Evolutionary conservation across 2,113 vertebrate species (phyloP), one percentile per base, ranked within the genome.

Genomic region (Paradoxurus hermaphroditus): DNA sequence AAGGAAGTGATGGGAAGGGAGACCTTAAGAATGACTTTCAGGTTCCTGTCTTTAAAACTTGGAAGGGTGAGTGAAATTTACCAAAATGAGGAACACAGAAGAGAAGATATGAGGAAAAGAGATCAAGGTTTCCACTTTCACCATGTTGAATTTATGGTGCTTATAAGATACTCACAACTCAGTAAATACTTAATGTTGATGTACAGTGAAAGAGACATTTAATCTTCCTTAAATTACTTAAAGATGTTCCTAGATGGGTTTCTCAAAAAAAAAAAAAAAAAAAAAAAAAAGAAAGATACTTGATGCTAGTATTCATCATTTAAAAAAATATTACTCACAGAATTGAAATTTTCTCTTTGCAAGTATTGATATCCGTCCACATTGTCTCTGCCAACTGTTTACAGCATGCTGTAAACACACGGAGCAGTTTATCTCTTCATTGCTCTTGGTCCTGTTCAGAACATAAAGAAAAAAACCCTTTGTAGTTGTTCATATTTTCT

Each of bases 181-280:
- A 91, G 72, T 72, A 93, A 75, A 83, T 91, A 87, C 65, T 90
- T 93, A 91, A 70, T 67, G 53, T 68, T 95, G 39, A 46, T 29
- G 13, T 83, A 70, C 53, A 87, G 49, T n/a, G 63, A 73, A 85
- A 23, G 53, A 87, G 27, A 68, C 12, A 87, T 83, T 34, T 56
- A 84, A 73, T 86, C 63, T 65, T 21, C 73, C 73, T 91, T 68
- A 77, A 92, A 68, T 79, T 81, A 67, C 19, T 92, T 79, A 56
- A 85, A 94, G 15, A 19, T 87, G 18, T 68, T 86, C 93, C 59
- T 67, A 72, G 39, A 72, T 59, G 36, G 5, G 3, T 91, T 96
- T 88, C n/a, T 84, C 5, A 34, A 75, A 92, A 93, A 44, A 15
- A 51, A 41, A 65, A 27, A 75, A 34, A 75, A 92, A 93, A 44